Percentiles rank a stretch among this genome's conserved stretches.
Conservation (phyloP, 2,888 invertebrate species). For the Nemoura dubitans region DNA sequence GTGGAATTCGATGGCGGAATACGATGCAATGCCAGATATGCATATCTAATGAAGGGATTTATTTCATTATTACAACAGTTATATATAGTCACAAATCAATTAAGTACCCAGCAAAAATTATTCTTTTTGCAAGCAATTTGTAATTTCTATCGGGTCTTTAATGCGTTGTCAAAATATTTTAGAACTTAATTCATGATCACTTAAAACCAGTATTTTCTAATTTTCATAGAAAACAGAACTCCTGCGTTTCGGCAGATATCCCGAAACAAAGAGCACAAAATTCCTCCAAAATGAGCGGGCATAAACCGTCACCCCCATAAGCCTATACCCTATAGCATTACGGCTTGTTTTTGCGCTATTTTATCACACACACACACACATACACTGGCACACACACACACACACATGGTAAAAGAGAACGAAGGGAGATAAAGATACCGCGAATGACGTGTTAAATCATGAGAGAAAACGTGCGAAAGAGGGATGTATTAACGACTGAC, state of each 20-base stretch:
- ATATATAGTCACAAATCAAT: too few relatives aligned
- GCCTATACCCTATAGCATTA: neutral
- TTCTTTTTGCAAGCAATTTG: too few relatives aligned
- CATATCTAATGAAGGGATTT: neutral
- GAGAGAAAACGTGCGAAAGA: neutral
- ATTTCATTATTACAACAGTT: neutral
- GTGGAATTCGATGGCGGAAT: too few relatives aligned
- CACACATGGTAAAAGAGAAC: too few relatives aligned
- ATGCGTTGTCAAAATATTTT: too few relatives aligned
- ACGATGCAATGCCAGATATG: neutral
- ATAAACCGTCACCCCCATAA: neutral
- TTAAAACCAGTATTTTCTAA: neutral
- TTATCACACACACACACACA: neutral
- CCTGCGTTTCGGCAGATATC: neutral
- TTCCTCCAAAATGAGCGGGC: neutral
- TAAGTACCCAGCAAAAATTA: too few relatives aligned
- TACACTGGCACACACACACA: neutral
- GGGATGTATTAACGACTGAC: neutral
- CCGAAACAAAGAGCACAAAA: neutral
- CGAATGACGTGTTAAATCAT: slow-evolving; percentile 12
- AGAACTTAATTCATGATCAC: too few relatives aligned
- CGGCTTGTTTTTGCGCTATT: neutral
- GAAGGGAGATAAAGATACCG: neutral
- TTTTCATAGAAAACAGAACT: neutral
- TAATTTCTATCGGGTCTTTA: too few relatives aligned